Percentiles rank a stretch among this genome's conserved stretches.
Evolutionary conservation across 2,113 vertebrate genomes (phyloP).

Genomic region (Dromaius novaehollandiae): DNA sequence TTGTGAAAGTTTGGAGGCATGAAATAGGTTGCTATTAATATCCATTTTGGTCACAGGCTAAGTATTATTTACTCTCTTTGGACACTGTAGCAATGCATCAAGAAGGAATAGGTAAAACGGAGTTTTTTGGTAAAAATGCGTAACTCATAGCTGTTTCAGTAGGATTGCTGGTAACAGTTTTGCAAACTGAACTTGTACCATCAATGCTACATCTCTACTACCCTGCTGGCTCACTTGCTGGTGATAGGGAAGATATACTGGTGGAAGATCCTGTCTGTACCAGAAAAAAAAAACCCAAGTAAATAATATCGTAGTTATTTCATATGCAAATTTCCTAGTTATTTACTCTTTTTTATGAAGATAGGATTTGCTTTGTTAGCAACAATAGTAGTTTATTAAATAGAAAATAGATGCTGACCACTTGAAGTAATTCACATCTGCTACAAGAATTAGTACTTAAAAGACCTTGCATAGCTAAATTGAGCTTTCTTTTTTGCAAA

Average conservation of each 20-base stretch:
- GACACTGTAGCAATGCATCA: accelerated
- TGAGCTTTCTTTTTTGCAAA: neutral
- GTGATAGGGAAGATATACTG: neutral
- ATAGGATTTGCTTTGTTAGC: neutral
- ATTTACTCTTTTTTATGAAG: neutral
- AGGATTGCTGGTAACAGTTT: neutral
- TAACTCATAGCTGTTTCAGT: neutral
- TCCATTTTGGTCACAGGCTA: neutral
- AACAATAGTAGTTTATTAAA: neutral
- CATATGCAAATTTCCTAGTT: neutral
- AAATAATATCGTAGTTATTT: neutral
- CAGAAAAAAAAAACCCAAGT: neutral
- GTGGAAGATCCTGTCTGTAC: neutral
- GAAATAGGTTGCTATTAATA: neutral
- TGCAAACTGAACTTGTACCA: neutral
- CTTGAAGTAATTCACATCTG: neutral
- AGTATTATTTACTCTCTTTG: neutral
- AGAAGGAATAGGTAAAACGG: neutral
- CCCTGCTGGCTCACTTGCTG: neutral
- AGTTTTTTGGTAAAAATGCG: neutral
- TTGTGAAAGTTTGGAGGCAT: neutral
- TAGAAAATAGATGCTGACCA: neutral
- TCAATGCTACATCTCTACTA: neutral
- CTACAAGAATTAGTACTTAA: neutral
- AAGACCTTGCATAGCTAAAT: neutral